phyloP scores from a whole-genome alignment of 1,140 invertebrate species.

The Dolichoris vasculosae region DNA sequence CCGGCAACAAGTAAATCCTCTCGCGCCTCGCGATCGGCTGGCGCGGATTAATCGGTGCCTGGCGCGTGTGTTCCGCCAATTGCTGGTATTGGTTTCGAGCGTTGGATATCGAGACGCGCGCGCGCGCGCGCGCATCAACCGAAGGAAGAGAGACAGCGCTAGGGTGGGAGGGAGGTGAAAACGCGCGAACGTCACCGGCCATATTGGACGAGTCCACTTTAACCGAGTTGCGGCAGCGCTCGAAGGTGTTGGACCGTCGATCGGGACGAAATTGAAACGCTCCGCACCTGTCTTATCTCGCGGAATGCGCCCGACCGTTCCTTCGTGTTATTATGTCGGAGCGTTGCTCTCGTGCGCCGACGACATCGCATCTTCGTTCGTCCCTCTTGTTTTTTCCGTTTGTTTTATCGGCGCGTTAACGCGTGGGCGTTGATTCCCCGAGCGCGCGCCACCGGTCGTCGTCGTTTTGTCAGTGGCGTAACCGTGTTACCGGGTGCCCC shows the following conservation, averaged over 20 bases:
- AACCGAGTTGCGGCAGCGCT: conserved; percentile 16
- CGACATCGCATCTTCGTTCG: neutral
- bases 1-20: neutral
- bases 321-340: neutral
- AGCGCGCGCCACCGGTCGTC: conserved; percentile 27
- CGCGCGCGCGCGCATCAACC: too few species aligned
- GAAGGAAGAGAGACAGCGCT: too few species aligned
- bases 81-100: too few species aligned
- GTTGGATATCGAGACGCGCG: too few species aligned
- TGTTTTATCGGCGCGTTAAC: conserved; percentile 15
- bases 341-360: neutral
- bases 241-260: neutral
- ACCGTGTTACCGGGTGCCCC: conserved; percentile 38
- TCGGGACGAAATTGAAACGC: too few species aligned
- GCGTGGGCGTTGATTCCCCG: conserved; percentile 53
- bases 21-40: neutral
- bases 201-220: conserved; percentile 53
- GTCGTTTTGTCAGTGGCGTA: conserved; percentile 42
- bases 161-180: conserved; percentile 34
- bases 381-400: neutral
- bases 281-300: neutral
- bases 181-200: conserved; percentile 36
- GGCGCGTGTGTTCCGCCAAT: neutral
- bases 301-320: neutral
- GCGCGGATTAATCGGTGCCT: neutral